Conservation (phyloP, 1,140 invertebrate species). For the Cydia splendana region DNA sequence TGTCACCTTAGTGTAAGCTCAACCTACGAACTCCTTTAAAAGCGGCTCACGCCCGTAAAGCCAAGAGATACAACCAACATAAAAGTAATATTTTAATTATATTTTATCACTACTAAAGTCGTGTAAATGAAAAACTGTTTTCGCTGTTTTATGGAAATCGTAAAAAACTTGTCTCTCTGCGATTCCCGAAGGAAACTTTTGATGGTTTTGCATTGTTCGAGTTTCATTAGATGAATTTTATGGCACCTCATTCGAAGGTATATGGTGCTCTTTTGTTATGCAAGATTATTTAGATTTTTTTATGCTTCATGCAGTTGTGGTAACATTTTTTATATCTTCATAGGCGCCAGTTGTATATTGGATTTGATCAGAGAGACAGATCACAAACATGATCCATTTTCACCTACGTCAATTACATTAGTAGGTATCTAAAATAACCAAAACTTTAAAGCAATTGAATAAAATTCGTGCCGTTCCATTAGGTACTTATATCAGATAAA, state of each 20-base stretch:
- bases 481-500: no score
- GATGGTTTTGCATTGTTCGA: conserved; percentile 69
- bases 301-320: neutral
- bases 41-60: conserved; percentile 59
- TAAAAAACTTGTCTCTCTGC: conserved; percentile 71
- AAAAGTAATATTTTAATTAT: conserved; percentile 76
- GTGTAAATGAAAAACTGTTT: conserved; percentile 77
- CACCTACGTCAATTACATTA: no score
- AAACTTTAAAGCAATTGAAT: no score
- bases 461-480: no score
- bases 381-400: no score
- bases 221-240: conserved; percentile 55
- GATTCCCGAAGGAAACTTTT: conserved; percentile 53
- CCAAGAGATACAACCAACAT: conserved; percentile 64
- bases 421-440: no score
- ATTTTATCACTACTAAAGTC: conserved; percentile 74
- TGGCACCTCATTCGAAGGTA: conserved; percentile 36
- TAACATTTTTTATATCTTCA: neutral
- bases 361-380: neutral
- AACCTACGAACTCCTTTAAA: conserved; percentile 52
- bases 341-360: neutral
- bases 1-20: conserved; percentile 12
- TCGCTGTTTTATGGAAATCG: conserved; percentile 66
- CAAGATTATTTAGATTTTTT: conserved; percentile 20
- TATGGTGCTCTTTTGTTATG: conserved; percentile 27